Evolutionary conservation across 1,140 invertebrate genomes (phyloP), one percentile per base, ranked within the genome.

Genomic region (Lordiphosa clarofinis): DNA sequence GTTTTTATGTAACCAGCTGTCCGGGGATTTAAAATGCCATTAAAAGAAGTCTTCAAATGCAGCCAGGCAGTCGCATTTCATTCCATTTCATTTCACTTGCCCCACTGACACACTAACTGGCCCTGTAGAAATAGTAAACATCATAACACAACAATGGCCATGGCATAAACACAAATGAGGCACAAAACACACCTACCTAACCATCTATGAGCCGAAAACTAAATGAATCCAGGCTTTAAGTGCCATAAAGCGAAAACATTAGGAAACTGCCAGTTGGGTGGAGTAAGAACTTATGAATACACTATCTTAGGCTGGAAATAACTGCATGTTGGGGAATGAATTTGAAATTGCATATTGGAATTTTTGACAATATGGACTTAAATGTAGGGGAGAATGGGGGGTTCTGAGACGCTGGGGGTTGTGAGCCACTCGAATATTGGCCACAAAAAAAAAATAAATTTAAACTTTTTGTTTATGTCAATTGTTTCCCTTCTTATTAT

Each of bases 31-130:
- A 43, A 44, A 42, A 64, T 31, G 21, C 59, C 64, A 69, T 74
- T 55, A 64, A 68, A 39, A 48, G 24, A 13, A 40, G 43, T 43
- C 21, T 52, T 31, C 59, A 68, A 58, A 65, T 68, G 63, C 64
- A 48, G 47, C 15, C 15, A 15, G 15, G 15, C 15, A 15, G 15
- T 15, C 15, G 15, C 72, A 52, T 76, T 64, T 52, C 5, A 44
- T 46, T 58, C 46, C 24, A 40, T 52, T 68, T 62, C 52, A 67
- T 73, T 73, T 73, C 47, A 68, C 54, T 63, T 72, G 67, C 52
- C 58, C 73, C 73, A 72, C 62, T 76, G 62, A 73, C 73, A 73
- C 50, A 76, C 67, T 57, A 58, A 49, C 54, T 50, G 36, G 15
- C 33, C 12, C 42, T 33, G 28, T 39, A 48, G 54, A 19, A 53